These are phyloP conservation scores for Diadema setosum DNA, from an alignment of 35 echinoderm and acorn worm genomes.

Conservation along the genomic window DNA sequence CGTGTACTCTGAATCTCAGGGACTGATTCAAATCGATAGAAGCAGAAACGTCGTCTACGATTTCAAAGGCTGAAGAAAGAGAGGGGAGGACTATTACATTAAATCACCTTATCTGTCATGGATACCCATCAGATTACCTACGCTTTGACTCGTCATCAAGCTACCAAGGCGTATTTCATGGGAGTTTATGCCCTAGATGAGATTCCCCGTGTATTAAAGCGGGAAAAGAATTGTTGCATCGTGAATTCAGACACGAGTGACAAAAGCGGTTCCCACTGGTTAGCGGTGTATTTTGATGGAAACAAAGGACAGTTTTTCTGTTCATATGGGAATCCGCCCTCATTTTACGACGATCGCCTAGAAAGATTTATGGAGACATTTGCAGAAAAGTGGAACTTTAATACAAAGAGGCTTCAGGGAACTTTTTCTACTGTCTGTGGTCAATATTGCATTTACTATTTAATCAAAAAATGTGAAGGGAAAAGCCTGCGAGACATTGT, in stretches of 20 bases:
- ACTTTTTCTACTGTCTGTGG: conserved; percentile 31
- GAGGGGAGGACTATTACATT: neutral
- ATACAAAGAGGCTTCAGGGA: neutral
- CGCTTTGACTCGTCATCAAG: neutral
- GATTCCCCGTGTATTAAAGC: neutral
- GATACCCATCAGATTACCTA: neutral
- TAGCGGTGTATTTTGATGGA: neutral
- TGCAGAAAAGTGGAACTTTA: neutral
- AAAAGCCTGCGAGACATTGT: neutral
- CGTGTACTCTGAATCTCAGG: conserved; percentile 34
- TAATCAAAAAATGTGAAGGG: neutral
- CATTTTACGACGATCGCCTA: neutral
- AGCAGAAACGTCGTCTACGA: conserved; percentile 38
- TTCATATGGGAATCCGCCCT: conserved; percentile 28
- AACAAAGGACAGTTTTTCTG: conserved; percentile 16
- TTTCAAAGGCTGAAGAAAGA: neutral
- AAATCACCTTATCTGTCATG: neutral
- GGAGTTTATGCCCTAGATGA: conserved; percentile 10
- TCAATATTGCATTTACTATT: conserved; percentile 47
- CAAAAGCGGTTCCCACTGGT: conserved; percentile 5
- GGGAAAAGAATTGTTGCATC: neutral
- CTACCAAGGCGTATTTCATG: neutral
- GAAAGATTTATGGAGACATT: neutral
- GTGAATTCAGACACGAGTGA: conserved; percentile 9
- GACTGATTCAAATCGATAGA: conserved; percentile 35